Conservation (phyloP, 2,888 invertebrate species). For the Schrankia costaestrigalis region DNA sequence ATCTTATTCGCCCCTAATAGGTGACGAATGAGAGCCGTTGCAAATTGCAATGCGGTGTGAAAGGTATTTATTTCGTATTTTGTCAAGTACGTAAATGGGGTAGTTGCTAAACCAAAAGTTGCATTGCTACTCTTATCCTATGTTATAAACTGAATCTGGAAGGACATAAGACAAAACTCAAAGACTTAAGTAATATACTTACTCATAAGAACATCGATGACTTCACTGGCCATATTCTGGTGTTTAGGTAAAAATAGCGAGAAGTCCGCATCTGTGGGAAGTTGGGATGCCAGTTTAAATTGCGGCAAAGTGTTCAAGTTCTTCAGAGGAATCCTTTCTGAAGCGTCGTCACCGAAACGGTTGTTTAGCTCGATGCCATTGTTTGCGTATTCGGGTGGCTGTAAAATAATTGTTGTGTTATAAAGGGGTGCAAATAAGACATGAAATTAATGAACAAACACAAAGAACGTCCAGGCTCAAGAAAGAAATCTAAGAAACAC, state of each 20-base stretch:
- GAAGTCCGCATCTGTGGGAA: conserved; percentile 83
- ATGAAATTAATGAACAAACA: too few species aligned
- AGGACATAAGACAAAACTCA: background rate
- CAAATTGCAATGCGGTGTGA: too few species aligned
- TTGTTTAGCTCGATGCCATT: conserved; percentile 81
- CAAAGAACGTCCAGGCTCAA: too few species aligned
- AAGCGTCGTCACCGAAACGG: conserved; percentile 81
- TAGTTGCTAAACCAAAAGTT: too few species aligned
- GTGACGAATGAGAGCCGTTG: too few species aligned
- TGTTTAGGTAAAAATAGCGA: conserved; percentile 88
- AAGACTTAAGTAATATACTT: too few species aligned
- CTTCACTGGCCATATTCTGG: conserved; percentile 84
- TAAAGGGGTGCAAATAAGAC: background rate
- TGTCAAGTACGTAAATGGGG: too few species aligned
- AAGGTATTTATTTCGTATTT: too few species aligned
- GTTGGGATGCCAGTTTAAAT: conserved; percentile 76
- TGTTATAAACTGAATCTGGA: too few species aligned
- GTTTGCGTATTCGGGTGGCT: conserved; percentile 71
- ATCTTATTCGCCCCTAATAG: too few species aligned
- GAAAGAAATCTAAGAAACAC: too few species aligned
- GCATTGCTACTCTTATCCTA: too few species aligned
- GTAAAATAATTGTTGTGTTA: conserved; percentile 6
- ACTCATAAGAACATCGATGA: conserved; percentile 86
- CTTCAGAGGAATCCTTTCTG: conserved; percentile 76
- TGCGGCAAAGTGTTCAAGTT: conserved; percentile 77